These are phyloP conservation scores for Anastrepha obliqua DNA, from an alignment of 1,140 invertebrate species.

Conservation along the genomic window DNA sequence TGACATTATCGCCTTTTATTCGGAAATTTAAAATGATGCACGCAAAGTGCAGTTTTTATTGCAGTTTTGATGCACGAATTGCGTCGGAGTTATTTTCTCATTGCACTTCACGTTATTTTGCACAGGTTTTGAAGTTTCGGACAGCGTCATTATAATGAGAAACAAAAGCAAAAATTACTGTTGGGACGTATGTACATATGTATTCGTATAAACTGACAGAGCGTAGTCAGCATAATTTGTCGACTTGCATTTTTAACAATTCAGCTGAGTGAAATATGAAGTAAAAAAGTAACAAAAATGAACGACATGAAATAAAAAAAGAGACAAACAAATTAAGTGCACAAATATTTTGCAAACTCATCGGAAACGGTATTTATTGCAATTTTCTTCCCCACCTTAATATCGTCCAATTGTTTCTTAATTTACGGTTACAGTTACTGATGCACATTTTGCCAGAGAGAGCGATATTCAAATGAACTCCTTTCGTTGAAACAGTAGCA, in stretches of 20 bases:
- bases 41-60: constrained; percentile 6
- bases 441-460: neutral
- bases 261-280: constrained; percentile 15
- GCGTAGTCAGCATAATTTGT: constrained; percentile 43
- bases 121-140: neutral
- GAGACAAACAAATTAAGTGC: neutral
- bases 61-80: neutral
- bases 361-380: constrained; percentile 40
- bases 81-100: neutral
- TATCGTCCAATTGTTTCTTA: constrained; percentile 22
- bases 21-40: constrained; percentile 2
- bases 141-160: neutral
- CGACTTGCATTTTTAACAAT: constrained; percentile 24
- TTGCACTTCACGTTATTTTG: constrained; percentile 7
- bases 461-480: neutral
- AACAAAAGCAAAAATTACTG: neutral
- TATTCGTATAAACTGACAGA: neutral
- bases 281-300: neutral
- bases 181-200: neutral
- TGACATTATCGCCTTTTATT: constrained; percentile 24
- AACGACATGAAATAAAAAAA: neutral
- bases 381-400: constrained; percentile 4
- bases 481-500: neutral
- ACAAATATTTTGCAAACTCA: constrained; percentile 27
- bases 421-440: constrained; percentile 33